These are phyloP conservation scores for Triplophysa rosa DNA, from an alignment of 2,113 vertebrate species.

Conservation along the genomic window DNA sequence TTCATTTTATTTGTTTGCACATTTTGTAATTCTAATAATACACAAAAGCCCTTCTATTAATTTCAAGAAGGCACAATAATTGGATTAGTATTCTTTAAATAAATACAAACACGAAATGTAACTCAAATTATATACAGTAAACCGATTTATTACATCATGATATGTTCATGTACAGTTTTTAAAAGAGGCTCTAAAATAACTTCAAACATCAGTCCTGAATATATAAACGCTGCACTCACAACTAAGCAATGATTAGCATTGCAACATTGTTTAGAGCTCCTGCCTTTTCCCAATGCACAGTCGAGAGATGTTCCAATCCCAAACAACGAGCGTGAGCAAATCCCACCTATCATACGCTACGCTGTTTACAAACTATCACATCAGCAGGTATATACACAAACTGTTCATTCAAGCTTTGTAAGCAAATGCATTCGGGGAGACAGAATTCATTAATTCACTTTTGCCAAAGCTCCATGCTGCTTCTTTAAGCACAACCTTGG, in stretches of 20 bases:
- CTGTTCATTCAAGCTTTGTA: conserved; percentile 24
- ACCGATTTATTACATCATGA: neutral
- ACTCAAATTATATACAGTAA: neutral
- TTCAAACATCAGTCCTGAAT: conserved; percentile 64
- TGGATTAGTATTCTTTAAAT: neutral
- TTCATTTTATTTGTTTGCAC: neutral
- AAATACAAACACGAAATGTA: neutral
- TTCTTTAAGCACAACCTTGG: conserved; percentile 1
- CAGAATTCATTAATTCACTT: conserved; percentile 13
- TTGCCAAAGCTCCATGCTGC: neutral
- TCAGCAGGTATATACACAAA: conserved; percentile 21
- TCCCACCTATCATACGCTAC: conserved; percentile 29
- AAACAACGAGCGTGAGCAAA: conserved; percentile 36
- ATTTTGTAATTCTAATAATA: neutral
- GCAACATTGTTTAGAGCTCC: conserved; percentile 32
- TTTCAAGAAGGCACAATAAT: neutral
- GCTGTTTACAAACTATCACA: conserved; percentile 34
- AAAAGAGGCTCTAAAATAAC: conserved; percentile 64
- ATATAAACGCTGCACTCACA: conserved; percentile 59
- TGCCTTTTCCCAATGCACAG: conserved; percentile 37
- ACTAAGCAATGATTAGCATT: conserved; percentile 58
- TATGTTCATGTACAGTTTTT: conserved; percentile 55
- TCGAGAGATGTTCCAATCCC: conserved; percentile 26
- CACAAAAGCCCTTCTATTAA: neutral
- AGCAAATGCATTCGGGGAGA: conserved; percentile 16